Percentiles rank a stretch among this genome's conserved stretches.
These are phyloP conservation scores for Lophura nycthemera DNA, from an alignment of 2,113 vertebrate genomes.

Conservation along the genomic window DNA sequence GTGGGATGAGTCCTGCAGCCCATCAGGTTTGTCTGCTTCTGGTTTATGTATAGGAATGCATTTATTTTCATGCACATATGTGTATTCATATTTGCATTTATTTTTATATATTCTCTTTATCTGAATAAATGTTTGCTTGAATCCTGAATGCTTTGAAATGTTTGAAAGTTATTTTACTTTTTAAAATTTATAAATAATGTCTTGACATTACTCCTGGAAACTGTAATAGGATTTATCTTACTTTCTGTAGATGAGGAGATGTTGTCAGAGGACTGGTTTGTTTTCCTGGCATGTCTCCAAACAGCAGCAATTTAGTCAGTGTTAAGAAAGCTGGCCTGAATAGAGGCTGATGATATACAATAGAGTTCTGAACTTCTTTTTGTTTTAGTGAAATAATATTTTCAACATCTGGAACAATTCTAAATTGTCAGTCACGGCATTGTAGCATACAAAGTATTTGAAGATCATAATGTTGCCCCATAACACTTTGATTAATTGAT, in stretches of 20 bases:
- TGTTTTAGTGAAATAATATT: conserved; percentile 17
- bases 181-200: background rate
- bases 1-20: background rate
- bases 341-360: background rate
- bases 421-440: conserved; percentile 27
- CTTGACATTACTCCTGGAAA: background rate
- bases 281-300: conserved; percentile 5
- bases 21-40: background rate
- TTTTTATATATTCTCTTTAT: background rate
- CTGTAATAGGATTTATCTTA: background rate
- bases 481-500: conserved; percentile 34
- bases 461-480: conserved; percentile 28
- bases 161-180: background rate
- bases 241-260: background rate
- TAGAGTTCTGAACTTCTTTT: conserved; percentile 25
- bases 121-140: background rate
- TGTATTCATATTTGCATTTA: background rate
- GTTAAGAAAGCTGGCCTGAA: background rate
- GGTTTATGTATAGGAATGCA: background rate
- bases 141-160: background rate
- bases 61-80: background rate
- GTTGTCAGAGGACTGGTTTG: background rate
- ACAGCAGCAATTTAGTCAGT: conserved; percentile 32
- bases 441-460: conserved; percentile 36
- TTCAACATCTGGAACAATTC: conserved; percentile 63